phyloP scores from a whole-genome alignment of 1,140 invertebrate species.

The Druon quercuslanigerum region DNA sequence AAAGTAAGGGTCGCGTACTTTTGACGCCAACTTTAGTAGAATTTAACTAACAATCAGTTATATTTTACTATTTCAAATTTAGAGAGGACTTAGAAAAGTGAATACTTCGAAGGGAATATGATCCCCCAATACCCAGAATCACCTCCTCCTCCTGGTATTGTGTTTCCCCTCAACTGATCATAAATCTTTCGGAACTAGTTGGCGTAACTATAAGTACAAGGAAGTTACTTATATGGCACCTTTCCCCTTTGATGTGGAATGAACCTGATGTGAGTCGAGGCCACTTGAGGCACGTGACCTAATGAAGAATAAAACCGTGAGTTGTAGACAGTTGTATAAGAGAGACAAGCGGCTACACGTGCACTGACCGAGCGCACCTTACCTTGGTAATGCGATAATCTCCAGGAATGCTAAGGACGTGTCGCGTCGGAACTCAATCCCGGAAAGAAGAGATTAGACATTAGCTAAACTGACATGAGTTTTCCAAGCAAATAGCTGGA shows the following conservation, averaged over 20 bases:
- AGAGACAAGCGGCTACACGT: conserved; percentile 10
- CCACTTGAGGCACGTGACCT: conserved; percentile 11
- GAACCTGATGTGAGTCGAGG: conserved; percentile 8
- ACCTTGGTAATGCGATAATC: neutral
- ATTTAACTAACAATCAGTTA: too few relatives aligned
- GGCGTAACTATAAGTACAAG: too few relatives aligned
- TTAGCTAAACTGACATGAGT: neutral
- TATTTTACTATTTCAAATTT: too few relatives aligned
- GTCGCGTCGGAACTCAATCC: neutral
- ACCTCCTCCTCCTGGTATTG: too few relatives aligned
- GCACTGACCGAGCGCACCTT: neutral
- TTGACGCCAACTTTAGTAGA: too few relatives aligned
- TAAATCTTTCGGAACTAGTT: too few relatives aligned
- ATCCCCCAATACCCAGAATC: too few relatives aligned
- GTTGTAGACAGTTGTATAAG: conserved; percentile 13
- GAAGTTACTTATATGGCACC: neutral
- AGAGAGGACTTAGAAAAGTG: too few relatives aligned
- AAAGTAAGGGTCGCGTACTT: too few relatives aligned
- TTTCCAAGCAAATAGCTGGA: conserved; percentile 52
- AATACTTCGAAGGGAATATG: too few relatives aligned
- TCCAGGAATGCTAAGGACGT: neutral
- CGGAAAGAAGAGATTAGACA: conserved; percentile 3
- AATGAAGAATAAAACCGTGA: conserved; percentile 16
- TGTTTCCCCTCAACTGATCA: too few relatives aligned
- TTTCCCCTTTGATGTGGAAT: conserved; percentile 3